Base-by-base conservation (phyloP, 1,140 invertebrate genomes). In the Aphaenogaster floridana region DNA sequence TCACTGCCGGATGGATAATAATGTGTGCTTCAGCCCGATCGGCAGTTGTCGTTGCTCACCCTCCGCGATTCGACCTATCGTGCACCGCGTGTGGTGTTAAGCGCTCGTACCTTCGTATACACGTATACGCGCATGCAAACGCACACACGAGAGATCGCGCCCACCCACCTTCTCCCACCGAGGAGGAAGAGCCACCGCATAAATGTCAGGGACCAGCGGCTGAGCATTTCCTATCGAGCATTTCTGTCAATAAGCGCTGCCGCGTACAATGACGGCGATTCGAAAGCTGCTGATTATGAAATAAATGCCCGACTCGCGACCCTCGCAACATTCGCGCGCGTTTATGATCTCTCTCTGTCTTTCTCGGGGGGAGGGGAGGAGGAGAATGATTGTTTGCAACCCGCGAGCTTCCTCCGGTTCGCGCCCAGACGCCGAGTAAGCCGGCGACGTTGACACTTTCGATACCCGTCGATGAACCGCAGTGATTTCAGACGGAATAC, bases 231-330 rank as follows among this genome's bases (percentile, higher is more conserved):
- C 92, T 94, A 94, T 94, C 92, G 94, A 94, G 93, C 92, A 92
- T 89, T 93, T 94, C 94, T 94, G 93, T 94, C 94, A 94, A 95
- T 95, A 94, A 94, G 87, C 91, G 90, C 89, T 88, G 87, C 81
- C 86, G 86, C 87, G 78, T 74, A 93, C 93, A 93, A 93, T 93
- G 86, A 91, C 87, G 91, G 71, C 91, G 89, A 93, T 93, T 94
- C 92, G 93, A 94, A 94, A 94, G 91, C 93, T 90, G 92, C 93
- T 94, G 94, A 94, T 95, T 94, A 93, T 93, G 91, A 94, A 94
- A 94, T 93, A 93, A 94, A 93, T 90, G 89, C 88, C 87, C 87
- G 89, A 87, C 71, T 71, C 66, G 78, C 89, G 87, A 89, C 88
- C 87, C 88, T 85, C 74, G 64, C 68, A 63, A 64, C 68, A 36